Percentiles rank a stretch among this genome's conserved stretches.
Evolutionary conservation across 2,888 invertebrate genomes (phyloP).

Genomic region (Drosophila tripunctata): DNA sequence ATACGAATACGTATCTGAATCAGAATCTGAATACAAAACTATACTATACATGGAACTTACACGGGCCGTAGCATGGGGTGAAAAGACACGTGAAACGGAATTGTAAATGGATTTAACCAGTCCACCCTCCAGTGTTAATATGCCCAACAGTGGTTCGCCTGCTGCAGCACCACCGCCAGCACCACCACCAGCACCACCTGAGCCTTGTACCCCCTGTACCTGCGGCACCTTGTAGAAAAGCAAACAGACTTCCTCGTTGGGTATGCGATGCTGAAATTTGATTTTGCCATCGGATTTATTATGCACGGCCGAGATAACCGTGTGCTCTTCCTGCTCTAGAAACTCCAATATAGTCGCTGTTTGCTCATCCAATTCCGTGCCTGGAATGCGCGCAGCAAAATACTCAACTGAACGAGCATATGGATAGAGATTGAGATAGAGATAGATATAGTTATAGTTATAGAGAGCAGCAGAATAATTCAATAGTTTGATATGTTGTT

Average conservation of each 20-base stretch:
- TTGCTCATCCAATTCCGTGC: conserved; percentile 79
- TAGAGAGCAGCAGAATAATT: conserved; percentile 18
- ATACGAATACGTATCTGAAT: conserved; percentile 29
- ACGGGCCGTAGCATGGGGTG: conserved; percentile 82
- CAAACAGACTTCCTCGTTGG: conserved; percentile 83
- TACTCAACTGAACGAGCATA: conserved; percentile 77
- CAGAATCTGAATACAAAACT: conserved; percentile 29
- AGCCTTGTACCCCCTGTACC: conserved; percentile 77
- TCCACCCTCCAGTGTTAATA: conserved; percentile 84
- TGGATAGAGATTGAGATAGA: neutral
- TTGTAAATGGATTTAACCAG: conserved; percentile 85
- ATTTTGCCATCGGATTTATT: conserved; percentile 83
- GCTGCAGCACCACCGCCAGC: conserved; percentile 4
- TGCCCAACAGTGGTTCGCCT: conserved; percentile 82
- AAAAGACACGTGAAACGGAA: conserved; percentile 84
- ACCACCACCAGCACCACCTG: neutral
- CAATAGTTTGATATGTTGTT: conserved; percentile 20
- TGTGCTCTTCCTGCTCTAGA: conserved; percentile 84
- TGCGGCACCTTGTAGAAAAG: conserved; percentile 85
- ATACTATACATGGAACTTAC: conserved; percentile 72
- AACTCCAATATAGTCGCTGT: conserved; percentile 84
- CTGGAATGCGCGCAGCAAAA: conserved; percentile 77
- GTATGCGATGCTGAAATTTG: conserved; percentile 84
- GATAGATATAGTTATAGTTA: neutral
- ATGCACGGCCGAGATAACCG: conserved; percentile 84